phyloP scores from a whole-genome alignment of 2,113 vertebrate species.

The Myotis yumanensis region DNA sequence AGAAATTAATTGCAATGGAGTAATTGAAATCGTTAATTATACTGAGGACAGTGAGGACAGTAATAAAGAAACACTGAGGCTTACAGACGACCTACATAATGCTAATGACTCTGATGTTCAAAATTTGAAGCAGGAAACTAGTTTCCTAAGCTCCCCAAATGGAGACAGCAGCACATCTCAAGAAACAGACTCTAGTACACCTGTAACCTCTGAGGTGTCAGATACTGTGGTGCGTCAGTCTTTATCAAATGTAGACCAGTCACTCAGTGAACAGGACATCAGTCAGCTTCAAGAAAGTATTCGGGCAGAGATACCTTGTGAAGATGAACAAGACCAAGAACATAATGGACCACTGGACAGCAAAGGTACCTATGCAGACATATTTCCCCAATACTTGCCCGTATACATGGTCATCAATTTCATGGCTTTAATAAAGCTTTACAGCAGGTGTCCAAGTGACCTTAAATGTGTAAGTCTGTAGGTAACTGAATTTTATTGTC shows the following conservation, averaged over 20 bases:
- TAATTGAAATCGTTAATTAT: slow-evolving; percentile 75
- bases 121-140: slow-evolving; percentile 71
- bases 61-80: slow-evolving; percentile 79
- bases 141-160: slow-evolving; percentile 73
- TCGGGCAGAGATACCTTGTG: slow-evolving; percentile 82
- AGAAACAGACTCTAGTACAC: slow-evolving; percentile 78
- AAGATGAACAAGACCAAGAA: slow-evolving; percentile 82
- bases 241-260: slow-evolving; percentile 25
- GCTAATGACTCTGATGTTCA: slow-evolving; percentile 84
- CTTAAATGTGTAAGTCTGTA: neutral
- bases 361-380: slow-evolving; percentile 80
- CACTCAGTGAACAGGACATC: slow-evolving; percentile 75
- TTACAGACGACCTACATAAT: slow-evolving; percentile 88
- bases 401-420: neutral
- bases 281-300: slow-evolving; percentile 84
- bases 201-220: slow-evolving; percentile 66
- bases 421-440: neutral
- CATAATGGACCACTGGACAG: slow-evolving; percentile 80
- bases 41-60: slow-evolving; percentile 71
- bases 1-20: slow-evolving; percentile 91
- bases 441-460: neutral
- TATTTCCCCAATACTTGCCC: neutral
- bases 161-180: slow-evolving; percentile 77
- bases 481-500: neutral
- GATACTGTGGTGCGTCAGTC: slow-evolving; percentile 82